Percentiles rank a stretch among this genome's conserved stretches.
Conservation (phyloP, 2,888 invertebrate species). For the Cordilura impudica region DNA sequence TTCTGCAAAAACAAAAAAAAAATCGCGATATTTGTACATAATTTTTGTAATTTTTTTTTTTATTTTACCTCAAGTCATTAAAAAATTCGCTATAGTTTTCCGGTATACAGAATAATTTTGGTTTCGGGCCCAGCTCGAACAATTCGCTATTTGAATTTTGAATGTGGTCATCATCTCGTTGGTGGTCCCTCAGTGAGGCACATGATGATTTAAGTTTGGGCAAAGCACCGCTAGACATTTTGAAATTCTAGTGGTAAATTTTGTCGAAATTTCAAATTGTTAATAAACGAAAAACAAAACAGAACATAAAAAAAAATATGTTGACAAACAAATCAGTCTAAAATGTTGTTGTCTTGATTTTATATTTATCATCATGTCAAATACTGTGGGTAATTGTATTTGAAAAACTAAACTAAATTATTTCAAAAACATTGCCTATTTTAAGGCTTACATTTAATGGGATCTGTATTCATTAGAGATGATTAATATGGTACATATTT, state of each 20-base stretch:
- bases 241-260: background rate
- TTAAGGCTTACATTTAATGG: too few species aligned
- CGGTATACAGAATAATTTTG: constrained; percentile 64
- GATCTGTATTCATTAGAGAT: too few species aligned
- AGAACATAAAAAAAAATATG: too few species aligned
- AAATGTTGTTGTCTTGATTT: too few species aligned
- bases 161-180: constrained; percentile 18
- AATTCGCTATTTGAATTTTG: constrained; percentile 58
- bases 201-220: constrained; percentile 53
- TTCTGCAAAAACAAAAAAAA: constrained; percentile 41
- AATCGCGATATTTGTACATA: background rate
- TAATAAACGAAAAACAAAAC: too few species aligned
- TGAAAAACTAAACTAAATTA: too few species aligned
- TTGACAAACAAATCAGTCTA: too few species aligned
- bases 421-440: too few species aligned
- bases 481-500: too few species aligned
- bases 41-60: background rate
- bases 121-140: constrained; percentile 64
- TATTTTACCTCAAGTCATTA: constrained; percentile 53
- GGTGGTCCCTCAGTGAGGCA: constrained; percentile 40
- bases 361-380: too few species aligned
- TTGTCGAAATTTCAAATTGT: background rate
- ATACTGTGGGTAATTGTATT: too few species aligned
- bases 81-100: constrained; percentile 57
- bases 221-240: constrained; percentile 62